Base-by-base conservation (phyloP, 2,797 vertebrate species). In the Molossus alvarezi region DNA sequence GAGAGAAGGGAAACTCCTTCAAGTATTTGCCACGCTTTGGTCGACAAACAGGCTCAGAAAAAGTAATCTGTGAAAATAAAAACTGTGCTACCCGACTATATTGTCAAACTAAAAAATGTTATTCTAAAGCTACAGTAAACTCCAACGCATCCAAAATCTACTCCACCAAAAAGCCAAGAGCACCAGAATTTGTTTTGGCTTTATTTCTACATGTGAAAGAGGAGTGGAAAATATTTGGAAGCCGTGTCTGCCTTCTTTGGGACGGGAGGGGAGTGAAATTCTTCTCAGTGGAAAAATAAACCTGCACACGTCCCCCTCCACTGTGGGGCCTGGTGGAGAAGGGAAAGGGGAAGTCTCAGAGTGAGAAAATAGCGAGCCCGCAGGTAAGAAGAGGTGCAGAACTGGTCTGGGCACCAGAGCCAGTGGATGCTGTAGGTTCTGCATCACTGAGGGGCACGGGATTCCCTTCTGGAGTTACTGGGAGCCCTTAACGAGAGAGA, bases 151-250 rank as follows among this genome's bases (percentile, higher is more conserved):
- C 94, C 82, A 96, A 91, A 96, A 75, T 60, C 87, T 69, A 93
- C 89, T 67, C 25, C 23, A 76, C 86, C 75, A 75, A 94, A 96
- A 87, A 79, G 55, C 21, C 48, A 18, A 89, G 20, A 92, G 84
- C 64, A 88, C 58, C 85, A 51, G 85, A 82, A 93, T 90, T 88
- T 96, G 76, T 82, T 96, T 83, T 69, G 80, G 83, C 96, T 96
- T 97, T 62, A 13, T 82, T 57, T 81, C 79, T 80, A 45, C 37
- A 45, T 53, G 76, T 69, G 79, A 93, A 81, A 95, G 67, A 62
- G 9, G 64, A 95, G 79, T 92, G 88, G 96, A 90, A 95, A 95
- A 85, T 91, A 95, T 92, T 96, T 72, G 95, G 90, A 95, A 91
- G 85, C 51, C 65, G 41, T 33, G 60, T 33, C 86, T 89, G 75